Evolutionary conservation across 2,888 invertebrate genomes (phyloP), one percentile per base, ranked within the genome.

Genomic region (Aphidius colemani): DNA sequence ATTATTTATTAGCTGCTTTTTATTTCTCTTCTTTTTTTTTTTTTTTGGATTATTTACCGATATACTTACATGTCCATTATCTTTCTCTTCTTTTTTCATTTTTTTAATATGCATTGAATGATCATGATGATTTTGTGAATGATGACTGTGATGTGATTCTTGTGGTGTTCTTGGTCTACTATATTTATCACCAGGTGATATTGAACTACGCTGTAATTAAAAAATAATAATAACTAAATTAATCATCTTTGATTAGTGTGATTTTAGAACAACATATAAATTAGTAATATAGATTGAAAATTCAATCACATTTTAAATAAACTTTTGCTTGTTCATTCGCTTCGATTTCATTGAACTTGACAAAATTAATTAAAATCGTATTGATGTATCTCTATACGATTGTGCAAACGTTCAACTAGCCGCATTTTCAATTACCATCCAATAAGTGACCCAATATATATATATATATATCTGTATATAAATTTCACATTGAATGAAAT

Each of bases 131-230:
- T 81, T 81, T 65, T 80, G 80, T 18, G 78, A 73, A 73, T 89
- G 89, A 75, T 88, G 88, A 59, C 76, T 72, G 72, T 89, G 89
- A 76, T 88, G 88, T 64, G 85, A 83, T 76, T 90, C 90, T 63
- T 87, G 88, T 39, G 92, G 91, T 82, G 91, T 91, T 81, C 92
- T 86, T 77, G 92, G 89, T 81, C 93, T 87, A 60, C 74, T 82
- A 81, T 93, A 93, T 82, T 93, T 93, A 83, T 93, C 93, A 66
- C 90, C 92, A 43, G 94, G 94, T 68, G 93, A 93, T 85, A 93
- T 92, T 75, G 93, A 93, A 85, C 91, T 92, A 81, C 90, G 88
- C 93, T 93, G 88, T 66, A 84, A 84, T 53, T 67, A 71, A 75
- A 70, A 72, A 71, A 66, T 64, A 68, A 66, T 30, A 30, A 30